Conservation (phyloP, 2,113 vertebrate genomes). For the Megalops atlanticus region DNA sequence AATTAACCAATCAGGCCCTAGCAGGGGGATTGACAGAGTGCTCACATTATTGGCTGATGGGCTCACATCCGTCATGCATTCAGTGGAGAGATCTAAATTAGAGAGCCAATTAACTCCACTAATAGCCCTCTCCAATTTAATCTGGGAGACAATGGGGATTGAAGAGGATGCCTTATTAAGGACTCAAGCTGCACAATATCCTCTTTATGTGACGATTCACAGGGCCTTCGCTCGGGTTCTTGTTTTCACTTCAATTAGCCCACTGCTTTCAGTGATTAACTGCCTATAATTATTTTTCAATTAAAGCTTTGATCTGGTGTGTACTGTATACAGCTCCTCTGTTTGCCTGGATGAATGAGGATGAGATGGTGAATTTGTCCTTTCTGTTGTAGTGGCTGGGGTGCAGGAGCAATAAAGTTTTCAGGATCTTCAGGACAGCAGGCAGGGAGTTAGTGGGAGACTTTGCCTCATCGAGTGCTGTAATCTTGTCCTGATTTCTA, state of each 20-base stretch:
- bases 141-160: constrained; percentile 97
- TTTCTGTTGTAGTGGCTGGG: constrained; percentile 62
- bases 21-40: constrained; percentile 88
- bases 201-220: constrained; percentile 92
- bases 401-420: constrained; percentile 39
- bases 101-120: constrained; percentile 99
- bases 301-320: constrained; percentile 97
- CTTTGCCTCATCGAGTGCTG: neutral
- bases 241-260: constrained; percentile 97
- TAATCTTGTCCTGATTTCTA: neutral
- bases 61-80: constrained; percentile 96
- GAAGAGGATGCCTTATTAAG: constrained; percentile 92
- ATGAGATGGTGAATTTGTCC: constrained; percentile 73
- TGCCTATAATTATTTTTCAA: constrained; percentile 99
- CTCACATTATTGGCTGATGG: constrained; percentile 86
- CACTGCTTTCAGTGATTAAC: constrained; percentile 98
- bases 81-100: constrained; percentile 98
- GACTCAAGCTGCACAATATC: constrained; percentile 95
- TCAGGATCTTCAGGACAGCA: neutral
- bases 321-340: constrained; percentile 75
- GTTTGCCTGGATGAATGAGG: constrained; percentile 64
- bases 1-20: constrained; percentile 81
- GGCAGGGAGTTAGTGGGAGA: neutral
- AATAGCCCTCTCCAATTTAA: constrained; percentile 99
- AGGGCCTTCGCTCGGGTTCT: constrained; percentile 88